phyloP scores from a whole-genome alignment of 2,888 invertebrate species.

The Nomada ferruginata region DNA sequence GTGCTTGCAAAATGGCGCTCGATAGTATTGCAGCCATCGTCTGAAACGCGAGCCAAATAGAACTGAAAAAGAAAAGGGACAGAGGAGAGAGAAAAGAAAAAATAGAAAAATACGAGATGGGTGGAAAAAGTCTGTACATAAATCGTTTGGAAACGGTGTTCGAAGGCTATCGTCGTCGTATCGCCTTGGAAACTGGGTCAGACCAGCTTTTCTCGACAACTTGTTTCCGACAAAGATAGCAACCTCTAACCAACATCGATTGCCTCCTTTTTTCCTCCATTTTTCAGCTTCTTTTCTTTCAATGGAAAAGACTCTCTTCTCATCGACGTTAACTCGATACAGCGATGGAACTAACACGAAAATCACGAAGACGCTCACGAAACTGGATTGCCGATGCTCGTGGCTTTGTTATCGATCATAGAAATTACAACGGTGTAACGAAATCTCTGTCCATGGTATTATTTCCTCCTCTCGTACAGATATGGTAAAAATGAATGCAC shows the following conservation, averaged over 20 bases:
- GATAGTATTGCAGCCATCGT: constrained; percentile 12
- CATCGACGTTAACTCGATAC: constrained; percentile 15
- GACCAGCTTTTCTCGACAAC: constrained; percentile 51
- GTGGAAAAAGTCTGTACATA: constrained; percentile 53
- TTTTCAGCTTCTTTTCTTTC: constrained; percentile 18
- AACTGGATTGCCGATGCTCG: background rate
- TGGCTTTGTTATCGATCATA: too few relatives aligned
- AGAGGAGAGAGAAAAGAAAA: background rate
- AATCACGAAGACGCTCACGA: background rate
- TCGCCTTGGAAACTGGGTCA: constrained; percentile 49
- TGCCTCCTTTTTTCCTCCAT: background rate
- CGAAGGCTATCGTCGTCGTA: constrained; percentile 46
- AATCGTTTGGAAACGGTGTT: constrained; percentile 45
- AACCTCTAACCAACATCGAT: constrained; percentile 1
- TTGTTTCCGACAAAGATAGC: constrained; percentile 51
- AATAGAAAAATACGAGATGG: background rate
- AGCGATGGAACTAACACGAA: background rate
- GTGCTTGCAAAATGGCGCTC: background rate
- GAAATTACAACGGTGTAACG: too few relatives aligned
- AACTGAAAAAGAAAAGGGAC: background rate
- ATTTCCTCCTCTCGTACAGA: too few relatives aligned
- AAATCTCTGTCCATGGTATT: too few relatives aligned
- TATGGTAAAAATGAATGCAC: too few relatives aligned
- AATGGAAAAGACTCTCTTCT: constrained; percentile 6
- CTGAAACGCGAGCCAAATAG: background rate